phyloP scores from a whole-genome alignment of 1,140 invertebrate genomes.

The Theocolax elegans region DNA sequence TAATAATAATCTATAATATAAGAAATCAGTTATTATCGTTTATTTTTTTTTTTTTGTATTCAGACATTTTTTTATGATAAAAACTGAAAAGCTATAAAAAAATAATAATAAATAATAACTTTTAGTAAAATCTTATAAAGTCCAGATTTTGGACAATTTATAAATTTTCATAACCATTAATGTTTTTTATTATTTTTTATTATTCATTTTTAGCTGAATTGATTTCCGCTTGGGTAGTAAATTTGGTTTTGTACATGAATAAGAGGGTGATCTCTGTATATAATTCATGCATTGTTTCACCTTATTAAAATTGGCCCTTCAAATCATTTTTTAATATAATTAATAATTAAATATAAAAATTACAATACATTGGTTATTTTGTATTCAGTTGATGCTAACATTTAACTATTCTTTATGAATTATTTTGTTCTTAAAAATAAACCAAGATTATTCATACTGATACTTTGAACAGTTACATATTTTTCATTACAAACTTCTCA shows the following conservation, averaged over 20 bases:
- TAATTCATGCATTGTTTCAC: conserved; percentile 4
- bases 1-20: no score
- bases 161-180: no score
- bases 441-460: background rate
- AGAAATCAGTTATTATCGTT: no score
- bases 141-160: no score
- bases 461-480: background rate
- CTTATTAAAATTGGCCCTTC: conserved; percentile 5
- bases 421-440: background rate
- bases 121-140: no score
- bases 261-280: conserved; percentile 6
- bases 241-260: background rate
- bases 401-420: background rate
- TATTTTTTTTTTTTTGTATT: no score
- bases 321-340: background rate
- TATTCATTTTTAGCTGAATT: no score
- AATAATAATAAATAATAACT: no score
- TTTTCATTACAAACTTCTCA: conserved; percentile 16
- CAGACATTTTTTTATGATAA: no score
- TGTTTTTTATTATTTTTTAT: no score
- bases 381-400: conserved; percentile 4
- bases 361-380: conserved; percentile 4
- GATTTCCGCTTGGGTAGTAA: no score
- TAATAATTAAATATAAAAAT: conserved; percentile 13
- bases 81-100: no score